phyloP scores from a whole-genome alignment of 2,888 invertebrate genomes.

The Carpatolechia fugitivella region DNA sequence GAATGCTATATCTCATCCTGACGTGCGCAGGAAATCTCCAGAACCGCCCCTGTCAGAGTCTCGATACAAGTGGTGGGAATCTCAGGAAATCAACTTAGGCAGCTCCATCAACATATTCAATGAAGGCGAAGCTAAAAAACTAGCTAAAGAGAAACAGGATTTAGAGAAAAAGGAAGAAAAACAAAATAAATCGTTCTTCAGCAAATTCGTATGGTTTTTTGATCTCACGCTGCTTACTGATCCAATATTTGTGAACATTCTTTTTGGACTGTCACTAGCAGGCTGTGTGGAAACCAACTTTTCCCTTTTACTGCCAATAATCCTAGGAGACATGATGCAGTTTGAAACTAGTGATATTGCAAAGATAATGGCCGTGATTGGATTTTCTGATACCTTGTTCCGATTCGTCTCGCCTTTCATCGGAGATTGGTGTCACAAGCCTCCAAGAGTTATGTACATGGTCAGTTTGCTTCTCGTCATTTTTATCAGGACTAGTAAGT shows the following conservation, averaged over 20 bases:
- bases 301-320: slow-evolving; percentile 82
- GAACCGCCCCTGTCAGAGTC: slow-evolving; percentile 48
- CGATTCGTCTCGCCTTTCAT: slow-evolving; percentile 83
- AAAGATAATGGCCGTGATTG: slow-evolving; percentile 81
- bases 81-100: slow-evolving; percentile 78
- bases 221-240: slow-evolving; percentile 83
- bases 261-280: slow-evolving; percentile 83
- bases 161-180: slow-evolving; percentile 28
- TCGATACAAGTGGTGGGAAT: slow-evolving; percentile 78
- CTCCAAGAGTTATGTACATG: slow-evolving; percentile 82
- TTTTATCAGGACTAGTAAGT: slow-evolving; percentile 82
- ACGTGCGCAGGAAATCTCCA: slow-evolving; percentile 48
- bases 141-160: slow-evolving; percentile 33
- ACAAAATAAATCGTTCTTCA: slow-evolving; percentile 37
- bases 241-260: slow-evolving; percentile 83
- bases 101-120: slow-evolving; percentile 81
- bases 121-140: slow-evolving; percentile 43
- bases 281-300: slow-evolving; percentile 85
- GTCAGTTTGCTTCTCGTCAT: slow-evolving; percentile 80
- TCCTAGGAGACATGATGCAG: slow-evolving; percentile 81
- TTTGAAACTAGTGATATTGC: slow-evolving; percentile 80
- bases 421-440: slow-evolving; percentile 80
- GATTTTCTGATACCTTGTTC: slow-evolving; percentile 78
- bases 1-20: slow-evolving; percentile 67
- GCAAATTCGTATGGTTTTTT: slow-evolving; percentile 75